A percentile compares a stretch with the other conserved stretches of the same genome.
Conservation (phyloP, 2,113 vertebrate species). For the Zosterops borbonicus region DNA sequence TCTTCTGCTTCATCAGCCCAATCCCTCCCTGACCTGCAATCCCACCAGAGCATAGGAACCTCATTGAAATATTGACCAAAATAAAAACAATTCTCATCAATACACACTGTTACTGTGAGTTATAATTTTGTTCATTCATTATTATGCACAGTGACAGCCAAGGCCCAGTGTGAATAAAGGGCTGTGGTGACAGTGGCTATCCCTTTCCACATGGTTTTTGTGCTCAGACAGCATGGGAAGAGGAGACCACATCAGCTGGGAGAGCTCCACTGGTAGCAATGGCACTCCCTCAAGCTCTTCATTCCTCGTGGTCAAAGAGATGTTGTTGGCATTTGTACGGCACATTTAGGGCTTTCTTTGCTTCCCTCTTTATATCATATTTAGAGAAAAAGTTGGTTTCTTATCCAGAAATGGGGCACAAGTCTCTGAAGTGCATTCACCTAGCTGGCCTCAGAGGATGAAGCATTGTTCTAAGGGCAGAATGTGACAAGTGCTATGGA, state of each 20-base stretch:
- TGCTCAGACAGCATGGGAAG: neutral
- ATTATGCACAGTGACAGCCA: neutral
- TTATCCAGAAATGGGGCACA: neutral
- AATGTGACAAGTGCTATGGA: neutral
- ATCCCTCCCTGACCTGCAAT: neutral
- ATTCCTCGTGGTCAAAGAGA: neutral
- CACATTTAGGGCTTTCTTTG: neutral
- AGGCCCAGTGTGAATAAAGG: neutral
- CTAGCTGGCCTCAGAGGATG: neutral
- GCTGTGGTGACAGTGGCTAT: neutral
- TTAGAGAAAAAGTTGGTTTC: neutral
- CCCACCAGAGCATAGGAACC: neutral
- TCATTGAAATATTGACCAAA: conserved; percentile 52
- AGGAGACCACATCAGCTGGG: neutral
- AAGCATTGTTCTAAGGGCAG: neutral
- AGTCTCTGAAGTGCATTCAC: neutral
- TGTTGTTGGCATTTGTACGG: neutral
- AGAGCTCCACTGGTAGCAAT: neutral
- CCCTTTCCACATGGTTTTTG: neutral
- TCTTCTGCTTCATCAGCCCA: neutral
- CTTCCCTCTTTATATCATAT: neutral
- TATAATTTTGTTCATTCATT: neutral
- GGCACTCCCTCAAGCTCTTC: neutral
- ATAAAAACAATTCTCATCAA: neutral
- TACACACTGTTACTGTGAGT: neutral